Evolutionary conservation across 2,797 vertebrate species (phyloP), one percentile per base, ranked within the genome.

Genomic region (Mycteria americana): DNA sequence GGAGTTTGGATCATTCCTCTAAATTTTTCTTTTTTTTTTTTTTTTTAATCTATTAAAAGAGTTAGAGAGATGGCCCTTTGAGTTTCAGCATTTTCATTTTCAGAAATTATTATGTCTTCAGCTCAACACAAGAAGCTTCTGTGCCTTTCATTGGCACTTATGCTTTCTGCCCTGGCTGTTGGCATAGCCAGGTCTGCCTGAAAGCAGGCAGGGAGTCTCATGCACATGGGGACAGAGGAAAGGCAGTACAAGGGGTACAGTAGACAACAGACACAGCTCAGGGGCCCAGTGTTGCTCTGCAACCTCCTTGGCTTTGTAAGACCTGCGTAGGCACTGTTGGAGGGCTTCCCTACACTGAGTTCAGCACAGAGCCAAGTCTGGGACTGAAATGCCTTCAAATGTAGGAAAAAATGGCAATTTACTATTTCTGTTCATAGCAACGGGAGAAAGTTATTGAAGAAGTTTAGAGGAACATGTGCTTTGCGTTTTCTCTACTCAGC

Each of bases 121-220:
- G 14, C 63, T 54, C 67, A 59, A 46, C 9, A 69, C 39, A 33
- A 91, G 56, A 37, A 27, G 10, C 6, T 70, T 39, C 37, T 48
- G 9, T 62, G 54, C 13, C 46, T 53, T 78, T 79, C 17, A 7
- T 4, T 25, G 17, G 7, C 35, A 31, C 45, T 57, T 74, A 31
- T 0, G 1, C 24, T 56, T 77, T 64, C 35, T 75, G 16, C 23
- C 30, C 25, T 19, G n/a, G 39, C 17, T 0, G 0, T 19, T 75
- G 57, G 25, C 39, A 51, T 1, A 63, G 24, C 19, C 77, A 69
- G 43, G 18, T 37, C 68, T 83, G 11, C 56, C 25, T 68, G 69
- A 83, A 57, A 68, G 57, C 16, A 45, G 8, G 16, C 62, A 31
- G 19, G 18, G 5, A 17, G 4, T 28, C 19, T 84, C 35, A 22